phyloP scores from a whole-genome alignment of 2,113 vertebrate genomes.

The Himantopus leucocephalus region DNA sequence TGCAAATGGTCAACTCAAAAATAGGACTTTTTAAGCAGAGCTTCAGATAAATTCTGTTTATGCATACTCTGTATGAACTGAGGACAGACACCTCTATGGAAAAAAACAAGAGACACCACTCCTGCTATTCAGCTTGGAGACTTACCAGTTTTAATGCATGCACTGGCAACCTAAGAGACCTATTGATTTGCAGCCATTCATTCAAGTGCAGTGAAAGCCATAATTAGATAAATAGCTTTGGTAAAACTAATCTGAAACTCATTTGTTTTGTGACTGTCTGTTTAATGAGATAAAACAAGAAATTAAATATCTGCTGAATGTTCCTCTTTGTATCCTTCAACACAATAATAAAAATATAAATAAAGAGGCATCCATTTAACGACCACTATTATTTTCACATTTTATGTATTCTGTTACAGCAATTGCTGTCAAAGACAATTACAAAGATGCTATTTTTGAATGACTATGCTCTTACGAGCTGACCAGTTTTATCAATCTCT shows the following conservation, averaged over 20 bases:
- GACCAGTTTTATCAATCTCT: not conserved
- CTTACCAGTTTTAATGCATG: conserved; percentile 24
- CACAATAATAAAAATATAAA: conserved; percentile 10
- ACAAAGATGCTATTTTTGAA: not conserved
- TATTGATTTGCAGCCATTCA: conserved; percentile 45
- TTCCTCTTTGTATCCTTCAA: not conserved
- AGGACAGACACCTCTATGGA: not conserved
- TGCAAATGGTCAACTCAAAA: not conserved
- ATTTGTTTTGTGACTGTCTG: conserved; percentile 16
- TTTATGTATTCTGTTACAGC: not conserved
- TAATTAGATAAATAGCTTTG: conserved; percentile 59
- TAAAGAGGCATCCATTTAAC: conserved; percentile 4
- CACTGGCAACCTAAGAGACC: conserved; percentile 37
- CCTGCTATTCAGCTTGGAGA: not conserved
- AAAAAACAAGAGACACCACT: not conserved
- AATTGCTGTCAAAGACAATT: not conserved
- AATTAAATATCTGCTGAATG: conserved; percentile 42
- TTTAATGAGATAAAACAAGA: conserved; percentile 53
- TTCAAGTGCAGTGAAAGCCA: conserved; percentile 35
- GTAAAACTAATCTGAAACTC: conserved; percentile 55
- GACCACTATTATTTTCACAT: not conserved
- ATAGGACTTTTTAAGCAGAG: not conserved
- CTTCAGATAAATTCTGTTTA: not conserved
- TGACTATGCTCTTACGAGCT: not conserved
- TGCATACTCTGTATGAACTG: not conserved